Evolutionary conservation across 2,113 vertebrate genomes (phyloP).

Genomic region (Leucosticte australis): DNA sequence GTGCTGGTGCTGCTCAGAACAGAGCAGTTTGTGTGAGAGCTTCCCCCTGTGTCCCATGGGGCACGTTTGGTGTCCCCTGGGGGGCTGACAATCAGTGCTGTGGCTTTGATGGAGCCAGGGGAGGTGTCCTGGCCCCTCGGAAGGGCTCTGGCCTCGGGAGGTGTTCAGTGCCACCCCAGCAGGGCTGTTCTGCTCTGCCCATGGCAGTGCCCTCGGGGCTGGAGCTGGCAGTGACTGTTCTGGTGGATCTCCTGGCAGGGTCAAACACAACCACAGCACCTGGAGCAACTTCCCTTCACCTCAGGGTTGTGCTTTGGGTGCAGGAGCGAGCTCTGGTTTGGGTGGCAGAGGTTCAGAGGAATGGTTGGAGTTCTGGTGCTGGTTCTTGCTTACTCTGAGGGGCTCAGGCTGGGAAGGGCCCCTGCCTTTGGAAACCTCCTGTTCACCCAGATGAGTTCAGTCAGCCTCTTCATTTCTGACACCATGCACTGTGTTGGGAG

Average conservation of each 20-base stretch:
- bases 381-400: not conserved
- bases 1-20: not conserved
- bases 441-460: accelerated
- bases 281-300: not conserved
- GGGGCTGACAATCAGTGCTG: accelerated
- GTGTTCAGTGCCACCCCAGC: not conserved
- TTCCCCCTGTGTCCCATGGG: accelerated
- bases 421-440: not conserved
- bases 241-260: not conserved
- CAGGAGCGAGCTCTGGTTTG: not conserved
- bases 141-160: not conserved
- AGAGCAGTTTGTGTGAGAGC: not conserved
- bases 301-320: not conserved
- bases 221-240: not conserved
- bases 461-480: not conserved
- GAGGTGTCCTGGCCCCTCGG: not conserved
- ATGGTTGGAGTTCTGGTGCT: not conserved
- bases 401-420: not conserved
- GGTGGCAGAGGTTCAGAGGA: not conserved
- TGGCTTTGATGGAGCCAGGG: not conserved
- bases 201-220: accelerated
- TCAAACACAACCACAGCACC: accelerated
- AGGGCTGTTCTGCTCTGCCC: not conserved
- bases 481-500: accelerated
- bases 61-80: not conserved